Conservation (phyloP, 2,113 vertebrate genomes). For the Sapayoa aenigma region DNA sequence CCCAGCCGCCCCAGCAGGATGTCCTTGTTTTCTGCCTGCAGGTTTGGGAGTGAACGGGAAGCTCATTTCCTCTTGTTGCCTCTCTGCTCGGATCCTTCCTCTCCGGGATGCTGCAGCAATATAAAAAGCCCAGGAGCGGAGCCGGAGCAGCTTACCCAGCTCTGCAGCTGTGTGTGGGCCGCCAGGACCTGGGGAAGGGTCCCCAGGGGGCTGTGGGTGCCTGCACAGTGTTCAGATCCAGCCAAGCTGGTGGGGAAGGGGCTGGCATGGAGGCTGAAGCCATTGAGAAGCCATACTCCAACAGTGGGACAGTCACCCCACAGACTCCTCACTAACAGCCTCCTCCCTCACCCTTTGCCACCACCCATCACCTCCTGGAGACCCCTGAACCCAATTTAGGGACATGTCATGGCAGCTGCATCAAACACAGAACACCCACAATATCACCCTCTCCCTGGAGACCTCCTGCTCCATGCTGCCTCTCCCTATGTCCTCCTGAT, state of each 20-base stretch:
- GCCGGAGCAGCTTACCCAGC: background rate
- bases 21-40: background rate
- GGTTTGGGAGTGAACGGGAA: background rate
- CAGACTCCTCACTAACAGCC: background rate
- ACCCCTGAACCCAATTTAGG: background rate
- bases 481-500: accelerated
- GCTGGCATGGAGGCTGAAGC: background rate
- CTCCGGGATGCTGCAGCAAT: background rate
- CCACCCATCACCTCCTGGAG: background rate
- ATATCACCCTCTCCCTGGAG: background rate
- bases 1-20: background rate
- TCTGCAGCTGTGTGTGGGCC: no score
- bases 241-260: background rate
- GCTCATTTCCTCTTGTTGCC: background rate
- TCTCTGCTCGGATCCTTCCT: background rate
- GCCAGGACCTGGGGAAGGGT: background rate
- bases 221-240: accelerated
- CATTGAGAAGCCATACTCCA: accelerated
- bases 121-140: background rate
- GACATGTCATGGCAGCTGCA: background rate
- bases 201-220: accelerated
- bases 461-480: background rate
- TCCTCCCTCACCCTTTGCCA: background rate
- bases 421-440: no score
- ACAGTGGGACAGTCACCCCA: background rate